Evolutionary conservation across 1,140 invertebrate genomes (phyloP).

Genomic region (Plutomurus gul): DNA sequence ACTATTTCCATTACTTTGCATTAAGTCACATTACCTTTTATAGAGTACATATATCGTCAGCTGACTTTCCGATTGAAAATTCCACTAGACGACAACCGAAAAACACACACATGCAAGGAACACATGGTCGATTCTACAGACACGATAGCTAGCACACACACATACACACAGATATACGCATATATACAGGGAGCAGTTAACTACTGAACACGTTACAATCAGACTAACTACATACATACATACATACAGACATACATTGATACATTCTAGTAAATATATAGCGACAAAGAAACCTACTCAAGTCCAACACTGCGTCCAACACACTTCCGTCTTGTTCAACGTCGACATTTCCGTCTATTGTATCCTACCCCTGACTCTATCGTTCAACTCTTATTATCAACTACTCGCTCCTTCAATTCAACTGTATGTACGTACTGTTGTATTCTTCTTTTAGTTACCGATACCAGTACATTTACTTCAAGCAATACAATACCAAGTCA

Average conservation of each 20-base stretch:
- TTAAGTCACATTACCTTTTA: no score
- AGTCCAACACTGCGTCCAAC: constrained; percentile 18
- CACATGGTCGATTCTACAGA: no score
- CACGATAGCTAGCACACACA: neutral
- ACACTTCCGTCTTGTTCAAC: constrained; percentile 23
- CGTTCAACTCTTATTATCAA: neutral
- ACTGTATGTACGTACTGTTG: constrained; percentile 6
- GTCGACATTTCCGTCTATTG: constrained; percentile 23
- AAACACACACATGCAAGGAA: neutral
- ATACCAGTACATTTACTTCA: neutral
- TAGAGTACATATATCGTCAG: neutral
- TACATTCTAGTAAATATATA: neutral
- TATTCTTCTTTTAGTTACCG: constrained; percentile 1
- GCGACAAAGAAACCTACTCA: constrained; percentile 1
- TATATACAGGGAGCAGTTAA: neutral
- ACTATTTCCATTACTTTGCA: neutral
- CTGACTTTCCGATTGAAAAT: neutral
- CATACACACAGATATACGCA: neutral
- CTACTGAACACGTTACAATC: no score
- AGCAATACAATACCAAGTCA: no score
- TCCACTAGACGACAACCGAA: neutral
- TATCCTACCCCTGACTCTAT: constrained; percentile 1
- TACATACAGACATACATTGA: neutral
- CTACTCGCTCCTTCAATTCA: constrained; percentile 7
- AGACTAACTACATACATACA: no score